These are phyloP conservation scores for Temnothorax nylanderi DNA, from an alignment of 1,140 invertebrate species.

Conservation along the genomic window DNA sequence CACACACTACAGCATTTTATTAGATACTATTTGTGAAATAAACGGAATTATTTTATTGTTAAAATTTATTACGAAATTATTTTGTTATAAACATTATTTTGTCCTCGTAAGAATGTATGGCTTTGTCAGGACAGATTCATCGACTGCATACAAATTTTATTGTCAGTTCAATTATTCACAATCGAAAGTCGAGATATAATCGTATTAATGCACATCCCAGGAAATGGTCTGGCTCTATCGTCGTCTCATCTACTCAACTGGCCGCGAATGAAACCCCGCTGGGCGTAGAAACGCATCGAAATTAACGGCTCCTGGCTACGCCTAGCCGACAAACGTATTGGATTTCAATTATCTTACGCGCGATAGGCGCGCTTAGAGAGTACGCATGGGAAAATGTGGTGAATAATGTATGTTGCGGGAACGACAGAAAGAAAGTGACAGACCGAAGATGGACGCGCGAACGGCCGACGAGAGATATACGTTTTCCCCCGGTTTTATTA, in stretches of 20 bases:
- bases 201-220: neutral
- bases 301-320: constrained; percentile 54
- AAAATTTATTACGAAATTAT: neutral
- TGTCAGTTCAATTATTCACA: neutral
- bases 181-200: constrained; percentile 7
- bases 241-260: constrained; percentile 1
- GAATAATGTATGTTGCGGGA: constrained; percentile 60
- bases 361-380: constrained; percentile 37
- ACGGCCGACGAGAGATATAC: neutral
- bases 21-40: neutral
- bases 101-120: neutral
- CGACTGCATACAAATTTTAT: neutral
- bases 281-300: constrained; percentile 21
- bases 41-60: neutral
- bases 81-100: neutral
- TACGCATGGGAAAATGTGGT: constrained; percentile 49
- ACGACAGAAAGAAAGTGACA: neutral
- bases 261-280: neutral
- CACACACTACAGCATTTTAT: neutral
- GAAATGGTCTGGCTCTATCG: neutral
- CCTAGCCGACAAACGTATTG: constrained; percentile 58
- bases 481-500: constrained; percentile 48
- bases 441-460: neutral
- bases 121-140: neutral
- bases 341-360: constrained; percentile 67